A percentile compares a stretch with the other conserved stretches of the same genome.
Evolutionary conservation across 1,140 invertebrate genomes (phyloP).

Genomic region (Orius laevigatus): DNA sequence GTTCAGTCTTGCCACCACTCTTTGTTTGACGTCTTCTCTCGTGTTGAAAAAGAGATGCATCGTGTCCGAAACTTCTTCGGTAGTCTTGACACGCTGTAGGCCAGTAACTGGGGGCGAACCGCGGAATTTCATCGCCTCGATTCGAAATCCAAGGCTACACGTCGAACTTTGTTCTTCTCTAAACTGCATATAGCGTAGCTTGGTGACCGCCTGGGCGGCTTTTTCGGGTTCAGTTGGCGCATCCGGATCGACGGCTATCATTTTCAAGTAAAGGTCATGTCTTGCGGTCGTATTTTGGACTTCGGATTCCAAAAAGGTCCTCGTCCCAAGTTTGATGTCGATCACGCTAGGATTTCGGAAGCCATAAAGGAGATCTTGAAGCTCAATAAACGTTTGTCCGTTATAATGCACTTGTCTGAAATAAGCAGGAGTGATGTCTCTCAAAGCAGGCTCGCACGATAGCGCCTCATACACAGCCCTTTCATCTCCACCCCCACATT

Average conservation of each 20-base stretch:
- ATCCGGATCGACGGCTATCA: conserved; percentile 78
- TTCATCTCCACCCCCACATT: conserved; percentile 40
- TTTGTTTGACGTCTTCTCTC: conserved; percentile 42
- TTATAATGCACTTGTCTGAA: conserved; percentile 73
- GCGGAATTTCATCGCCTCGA: conserved; percentile 83
- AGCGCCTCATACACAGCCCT: conserved; percentile 64
- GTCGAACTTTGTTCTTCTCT: conserved; percentile 85
- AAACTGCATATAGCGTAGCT: conserved; percentile 90
- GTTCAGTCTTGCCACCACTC: conserved; percentile 54
- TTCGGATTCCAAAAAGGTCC: conserved; percentile 88
- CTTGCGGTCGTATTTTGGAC: conserved; percentile 67
- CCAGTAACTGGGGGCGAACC: conserved; percentile 57
- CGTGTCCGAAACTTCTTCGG: conserved; percentile 58
- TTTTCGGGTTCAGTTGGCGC: conserved; percentile 75
- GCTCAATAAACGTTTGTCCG: conserved; percentile 75
- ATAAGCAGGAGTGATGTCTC: conserved; percentile 68
- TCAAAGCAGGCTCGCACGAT: conserved; percentile 53
- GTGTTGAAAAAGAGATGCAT: conserved; percentile 61
- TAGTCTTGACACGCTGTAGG: conserved; percentile 57
- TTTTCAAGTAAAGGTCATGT: conserved; percentile 59
- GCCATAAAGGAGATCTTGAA: conserved; percentile 71
- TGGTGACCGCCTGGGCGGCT: conserved; percentile 62
- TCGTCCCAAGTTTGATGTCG: conserved; percentile 83
- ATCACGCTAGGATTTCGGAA: conserved; percentile 77
- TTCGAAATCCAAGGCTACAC: conserved; percentile 80